These are phyloP conservation scores for Thymelicus lineola DNA, from an alignment of 2,888 invertebrate genomes.

Conservation along the genomic window DNA sequence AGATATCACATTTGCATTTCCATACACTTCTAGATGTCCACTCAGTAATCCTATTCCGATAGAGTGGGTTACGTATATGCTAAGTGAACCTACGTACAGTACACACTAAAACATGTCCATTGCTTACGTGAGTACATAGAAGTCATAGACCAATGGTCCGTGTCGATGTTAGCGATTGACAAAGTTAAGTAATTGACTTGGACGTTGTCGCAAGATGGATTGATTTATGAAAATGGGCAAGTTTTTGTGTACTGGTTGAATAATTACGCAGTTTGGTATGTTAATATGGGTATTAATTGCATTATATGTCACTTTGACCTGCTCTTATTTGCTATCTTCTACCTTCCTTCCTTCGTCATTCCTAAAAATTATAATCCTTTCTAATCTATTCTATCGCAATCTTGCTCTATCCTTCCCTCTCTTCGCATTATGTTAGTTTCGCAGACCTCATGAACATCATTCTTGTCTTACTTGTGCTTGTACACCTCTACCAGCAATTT, in stretches of 20 bases:
- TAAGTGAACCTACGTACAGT: constrained; percentile 40
- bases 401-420: no score
- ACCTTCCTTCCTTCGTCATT: no score
- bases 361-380: no score
- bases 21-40: constrained; percentile 50
- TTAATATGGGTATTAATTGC: no score
- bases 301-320: no score
- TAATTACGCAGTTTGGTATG: no score
- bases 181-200: not conserved
- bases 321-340: no score
- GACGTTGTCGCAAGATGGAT: not conserved
- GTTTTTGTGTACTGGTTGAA: not conserved
- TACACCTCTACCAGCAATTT: no score
- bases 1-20: constrained; percentile 47
- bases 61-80: constrained; percentile 40
- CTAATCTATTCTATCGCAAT: no score
- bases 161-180: not conserved
- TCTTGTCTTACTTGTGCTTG: no score
- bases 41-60: constrained; percentile 49
- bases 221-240: not conserved
- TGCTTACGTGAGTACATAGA: not conserved
- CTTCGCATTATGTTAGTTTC: no score
- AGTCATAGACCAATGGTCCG: not conserved
- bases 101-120: not conserved
- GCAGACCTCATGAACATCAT: no score